phyloP scores from a whole-genome alignment of 1,140 invertebrate genomes.

The Hermetia illucens region DNA sequence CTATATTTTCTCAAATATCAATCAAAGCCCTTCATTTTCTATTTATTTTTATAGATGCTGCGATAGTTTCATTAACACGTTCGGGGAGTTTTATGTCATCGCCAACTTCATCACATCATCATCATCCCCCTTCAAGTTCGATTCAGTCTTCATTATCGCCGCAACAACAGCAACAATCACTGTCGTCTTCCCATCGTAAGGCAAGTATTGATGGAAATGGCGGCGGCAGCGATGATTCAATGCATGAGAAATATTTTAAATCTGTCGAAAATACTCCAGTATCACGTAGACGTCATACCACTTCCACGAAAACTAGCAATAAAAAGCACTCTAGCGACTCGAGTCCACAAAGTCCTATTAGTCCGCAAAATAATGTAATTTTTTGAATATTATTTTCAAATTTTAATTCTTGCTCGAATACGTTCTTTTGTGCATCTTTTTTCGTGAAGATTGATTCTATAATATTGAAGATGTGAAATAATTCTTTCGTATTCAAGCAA shows the following conservation, averaged over 20 bases:
- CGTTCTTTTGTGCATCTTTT: too few species aligned
- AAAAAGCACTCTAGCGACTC: constrained; percentile 30
- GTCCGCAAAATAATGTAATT: constrained; percentile 14
- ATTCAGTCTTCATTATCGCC: too few species aligned
- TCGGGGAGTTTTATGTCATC: constrained; percentile 64
- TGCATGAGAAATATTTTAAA: constrained; percentile 68
- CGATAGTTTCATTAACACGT: constrained; percentile 36
- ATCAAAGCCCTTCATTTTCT: too few species aligned
- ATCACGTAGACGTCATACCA: constrained; percentile 33
- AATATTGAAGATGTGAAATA: too few species aligned
- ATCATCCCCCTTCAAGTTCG: too few species aligned
- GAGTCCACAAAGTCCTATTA: constrained; percentile 29
- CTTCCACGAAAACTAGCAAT: constrained; percentile 20
- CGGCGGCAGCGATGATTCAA: constrained; percentile 52
- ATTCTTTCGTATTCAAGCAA: too few species aligned
- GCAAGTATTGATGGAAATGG: constrained; percentile 32
- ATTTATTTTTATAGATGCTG: constrained; percentile 8
- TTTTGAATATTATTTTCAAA: not conserved
- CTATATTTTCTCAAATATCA: too few species aligned
- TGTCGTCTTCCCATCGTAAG: constrained; percentile 19
- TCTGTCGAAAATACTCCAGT: constrained; percentile 44
- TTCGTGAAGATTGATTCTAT: too few species aligned
- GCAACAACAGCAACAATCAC: constrained; percentile 6
- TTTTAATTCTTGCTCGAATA: too few species aligned
- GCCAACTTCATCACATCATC: constrained; percentile 23